Percentiles rank a stretch among this genome's conserved stretches.
phyloP scores from a whole-genome alignment of 2,888 invertebrate species.

The Platynereis dumerilii region DNA sequence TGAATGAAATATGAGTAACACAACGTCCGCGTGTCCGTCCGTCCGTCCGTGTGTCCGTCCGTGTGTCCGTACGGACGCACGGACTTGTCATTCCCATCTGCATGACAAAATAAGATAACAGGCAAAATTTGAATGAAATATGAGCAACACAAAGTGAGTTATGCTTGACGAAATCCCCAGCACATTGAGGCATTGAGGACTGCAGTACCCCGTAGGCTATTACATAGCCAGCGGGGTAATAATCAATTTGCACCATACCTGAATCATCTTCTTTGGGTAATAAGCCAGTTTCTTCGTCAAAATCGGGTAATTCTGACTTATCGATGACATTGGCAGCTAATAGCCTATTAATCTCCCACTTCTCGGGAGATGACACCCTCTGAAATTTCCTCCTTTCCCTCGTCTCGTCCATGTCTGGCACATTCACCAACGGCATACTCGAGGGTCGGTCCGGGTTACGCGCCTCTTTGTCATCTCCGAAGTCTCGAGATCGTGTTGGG shows the following conservation, averaged over 20 bases:
- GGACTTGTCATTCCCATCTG: no score
- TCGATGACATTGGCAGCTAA: conserved; percentile 89
- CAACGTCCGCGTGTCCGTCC: no score
- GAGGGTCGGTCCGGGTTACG: conserved; percentile 93
- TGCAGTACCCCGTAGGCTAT: no score
- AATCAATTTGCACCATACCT: conserved; percentile 41
- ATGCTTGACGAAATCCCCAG: no score
- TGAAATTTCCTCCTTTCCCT: conserved; percentile 68
- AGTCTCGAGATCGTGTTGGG: conserved; percentile 67
- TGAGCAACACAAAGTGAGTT: no score
- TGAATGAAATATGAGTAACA: no score
- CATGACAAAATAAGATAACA: no score
- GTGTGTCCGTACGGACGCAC: no score
- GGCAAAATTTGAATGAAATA: no score
- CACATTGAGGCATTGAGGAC: no score
- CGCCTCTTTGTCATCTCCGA: conserved; percentile 60
- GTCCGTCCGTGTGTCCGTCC: no score
- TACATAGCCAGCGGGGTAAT: no score
- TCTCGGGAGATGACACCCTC: conserved; percentile 90
- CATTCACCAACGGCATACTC: conserved; percentile 60
- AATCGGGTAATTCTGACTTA: conserved; percentile 93
- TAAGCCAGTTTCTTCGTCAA: conserved; percentile 94
- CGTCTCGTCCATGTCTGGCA: conserved; percentile 45
- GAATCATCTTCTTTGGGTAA: conserved; percentile 74
- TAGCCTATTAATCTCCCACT: conserved; percentile 98